phyloP scores from a whole-genome alignment of 2,797 vertebrate species.

The Diplodus puntazzo region DNA sequence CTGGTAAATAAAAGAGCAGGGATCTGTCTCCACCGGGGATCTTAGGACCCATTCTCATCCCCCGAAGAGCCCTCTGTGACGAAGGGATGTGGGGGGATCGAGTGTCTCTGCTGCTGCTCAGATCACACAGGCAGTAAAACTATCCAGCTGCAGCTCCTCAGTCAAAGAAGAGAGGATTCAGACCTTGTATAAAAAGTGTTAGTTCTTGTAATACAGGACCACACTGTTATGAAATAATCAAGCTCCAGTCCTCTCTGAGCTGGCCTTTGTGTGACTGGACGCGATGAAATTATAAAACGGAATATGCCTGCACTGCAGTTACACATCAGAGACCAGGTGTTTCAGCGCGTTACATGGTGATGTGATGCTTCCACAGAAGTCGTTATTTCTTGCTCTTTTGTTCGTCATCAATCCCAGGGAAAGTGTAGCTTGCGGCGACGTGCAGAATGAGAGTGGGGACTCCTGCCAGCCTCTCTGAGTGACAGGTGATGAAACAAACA shows the following conservation, averaged over 20 bases:
- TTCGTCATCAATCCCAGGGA: constrained; percentile 17
- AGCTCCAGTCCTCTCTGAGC: too few relatives aligned
- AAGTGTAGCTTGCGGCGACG: constrained; percentile 21
- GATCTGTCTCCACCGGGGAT: constrained; percentile 74
- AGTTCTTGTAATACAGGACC: background rate
- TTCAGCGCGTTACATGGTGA: background rate
- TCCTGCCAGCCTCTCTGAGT: background rate
- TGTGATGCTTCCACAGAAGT: background rate
- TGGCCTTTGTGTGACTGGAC: too few relatives aligned
- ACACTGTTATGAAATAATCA: too few relatives aligned
- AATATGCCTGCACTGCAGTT: background rate
- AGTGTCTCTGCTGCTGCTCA: constrained; percentile 79
- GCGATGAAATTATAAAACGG: too few relatives aligned
- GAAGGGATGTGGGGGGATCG: constrained; percentile 69
- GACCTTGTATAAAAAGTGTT: background rate
- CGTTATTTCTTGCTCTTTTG: background rate
- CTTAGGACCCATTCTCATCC: constrained; percentile 78
- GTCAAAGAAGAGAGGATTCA: background rate
- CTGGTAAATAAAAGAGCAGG: constrained; percentile 86
- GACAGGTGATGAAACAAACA: background rate
- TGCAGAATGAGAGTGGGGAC: constrained; percentile 4
- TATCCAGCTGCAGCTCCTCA: constrained; percentile 64
- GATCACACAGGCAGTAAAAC: constrained; percentile 78
- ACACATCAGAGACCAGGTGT: too few relatives aligned
- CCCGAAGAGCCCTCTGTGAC: constrained; percentile 79